Evolutionary conservation across 2,113 vertebrate species (phyloP).

Genomic region (Lycocorax pyrrhopterus): DNA sequence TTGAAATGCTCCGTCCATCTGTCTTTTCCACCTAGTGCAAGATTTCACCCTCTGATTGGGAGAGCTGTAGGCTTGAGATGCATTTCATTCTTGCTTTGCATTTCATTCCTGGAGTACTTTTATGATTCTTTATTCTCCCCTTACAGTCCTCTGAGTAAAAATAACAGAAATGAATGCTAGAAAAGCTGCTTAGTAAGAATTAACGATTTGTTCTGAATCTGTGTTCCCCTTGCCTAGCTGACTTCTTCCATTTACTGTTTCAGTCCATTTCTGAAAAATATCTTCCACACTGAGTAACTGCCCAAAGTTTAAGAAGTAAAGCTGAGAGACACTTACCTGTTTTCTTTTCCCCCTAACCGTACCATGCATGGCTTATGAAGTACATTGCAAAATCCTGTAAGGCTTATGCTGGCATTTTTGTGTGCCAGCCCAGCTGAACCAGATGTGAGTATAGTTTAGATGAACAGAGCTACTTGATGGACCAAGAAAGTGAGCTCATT

Average conservation of each 20-base stretch:
- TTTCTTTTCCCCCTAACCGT: neutral
- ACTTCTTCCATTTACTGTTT: neutral
- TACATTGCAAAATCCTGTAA: neutral
- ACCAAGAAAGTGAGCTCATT: neutral
- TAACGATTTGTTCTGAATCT: neutral
- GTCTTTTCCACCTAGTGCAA: neutral
- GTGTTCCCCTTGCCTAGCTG: neutral
- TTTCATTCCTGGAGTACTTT: neutral
- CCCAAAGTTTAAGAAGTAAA: neutral
- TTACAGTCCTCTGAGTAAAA: neutral
- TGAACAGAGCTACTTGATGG: neutral
- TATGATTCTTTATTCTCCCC: neutral
- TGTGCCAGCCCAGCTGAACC: neutral
- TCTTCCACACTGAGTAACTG: neutral
- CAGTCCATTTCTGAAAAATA: neutral
- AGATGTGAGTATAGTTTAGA: neutral
- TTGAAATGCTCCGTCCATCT: neutral
- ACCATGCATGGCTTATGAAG: neutral
- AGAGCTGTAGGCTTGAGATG: neutral
- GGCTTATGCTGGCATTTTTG: neutral
- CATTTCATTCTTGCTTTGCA: neutral
- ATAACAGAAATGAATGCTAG: neutral
- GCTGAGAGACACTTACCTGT: neutral
- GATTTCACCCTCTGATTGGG: neutral
- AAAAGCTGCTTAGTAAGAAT: neutral